These are phyloP conservation scores for Leucophenga montana DNA, from an alignment of 2,888 invertebrate genomes.

Conservation along the genomic window DNA sequence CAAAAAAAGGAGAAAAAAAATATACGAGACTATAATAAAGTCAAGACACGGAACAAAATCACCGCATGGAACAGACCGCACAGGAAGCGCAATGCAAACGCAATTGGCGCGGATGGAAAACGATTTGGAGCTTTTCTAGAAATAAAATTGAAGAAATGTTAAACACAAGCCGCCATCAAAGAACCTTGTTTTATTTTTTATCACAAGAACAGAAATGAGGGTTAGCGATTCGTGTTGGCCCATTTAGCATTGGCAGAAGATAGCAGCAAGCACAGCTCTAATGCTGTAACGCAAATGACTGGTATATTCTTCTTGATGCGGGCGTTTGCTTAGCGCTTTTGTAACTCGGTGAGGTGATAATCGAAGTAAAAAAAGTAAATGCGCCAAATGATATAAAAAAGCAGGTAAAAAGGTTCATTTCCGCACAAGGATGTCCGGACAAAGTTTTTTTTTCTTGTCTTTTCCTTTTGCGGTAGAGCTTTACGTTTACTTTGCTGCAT, in stretches of 20 bases:
- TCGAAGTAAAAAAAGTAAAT: neutral
- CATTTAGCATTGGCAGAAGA: too few species aligned
- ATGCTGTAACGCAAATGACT: neutral
- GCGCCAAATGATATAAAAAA: conserved; percentile 11
- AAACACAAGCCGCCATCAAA: neutral
- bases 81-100: neutral
- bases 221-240: too few species aligned
- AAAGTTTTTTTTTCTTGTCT: neutral
- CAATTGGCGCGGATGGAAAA: neutral
- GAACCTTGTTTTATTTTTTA: conserved; percentile 10
- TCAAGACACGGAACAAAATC: conserved; percentile 8
- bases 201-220: neutral
- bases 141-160: conserved; percentile 16
- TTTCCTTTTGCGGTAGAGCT: neutral
- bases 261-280: neutral
- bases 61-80: neutral
- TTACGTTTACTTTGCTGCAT: neutral
- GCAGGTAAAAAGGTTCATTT: conserved; percentile 24
- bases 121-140: neutral
- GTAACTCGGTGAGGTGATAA: neutral
- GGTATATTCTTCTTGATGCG: neutral
- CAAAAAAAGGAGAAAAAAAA: neutral
- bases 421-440: conserved; percentile 5
- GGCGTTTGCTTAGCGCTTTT: neutral
- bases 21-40: neutral